These are phyloP conservation scores for Drosophila ercepeae DNA, from an alignment of 1,140 invertebrate species.

Conservation along the genomic window DNA sequence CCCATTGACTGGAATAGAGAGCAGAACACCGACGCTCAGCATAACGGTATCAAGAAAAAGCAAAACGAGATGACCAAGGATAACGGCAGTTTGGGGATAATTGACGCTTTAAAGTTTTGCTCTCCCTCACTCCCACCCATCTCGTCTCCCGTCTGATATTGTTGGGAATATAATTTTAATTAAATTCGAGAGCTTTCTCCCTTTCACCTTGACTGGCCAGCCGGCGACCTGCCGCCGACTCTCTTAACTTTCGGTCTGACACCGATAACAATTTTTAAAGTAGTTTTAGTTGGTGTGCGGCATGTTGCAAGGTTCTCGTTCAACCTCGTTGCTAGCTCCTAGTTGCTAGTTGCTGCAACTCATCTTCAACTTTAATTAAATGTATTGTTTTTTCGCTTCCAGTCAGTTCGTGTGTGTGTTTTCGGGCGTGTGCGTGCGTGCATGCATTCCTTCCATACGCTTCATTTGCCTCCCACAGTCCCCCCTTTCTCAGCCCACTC, in stretches of 20 bases:
- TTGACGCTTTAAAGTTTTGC: slow-evolving; percentile 75
- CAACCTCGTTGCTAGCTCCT: slow-evolving; percentile 33
- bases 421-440: slow-evolving; percentile 4
- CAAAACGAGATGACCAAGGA: slow-evolving; percentile 1
- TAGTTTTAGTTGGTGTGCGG: slow-evolving; percentile 52
- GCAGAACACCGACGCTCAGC: neutral
- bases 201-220: slow-evolving; percentile 19
- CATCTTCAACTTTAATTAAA: slow-evolving; percentile 80
- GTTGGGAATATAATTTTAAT: slow-evolving; percentile 76
- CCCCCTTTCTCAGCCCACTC: neutral
- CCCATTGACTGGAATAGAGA: slow-evolving; percentile 29
- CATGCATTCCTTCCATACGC: slow-evolving; percentile 59
- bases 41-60: neutral
- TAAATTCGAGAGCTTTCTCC: slow-evolving; percentile 62
- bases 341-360: slow-evolving; percentile 51
- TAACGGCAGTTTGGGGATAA: slow-evolving; percentile 28
- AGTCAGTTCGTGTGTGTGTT: slow-evolving; percentile 9
- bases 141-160: slow-evolving; percentile 42
- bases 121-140: neutral
- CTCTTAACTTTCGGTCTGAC: neutral
- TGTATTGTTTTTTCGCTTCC: slow-evolving; percentile 79
- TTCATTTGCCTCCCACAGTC: slow-evolving; percentile 70
- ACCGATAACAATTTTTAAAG: slow-evolving; percentile 70
- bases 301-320: slow-evolving; percentile 35
- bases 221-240: neutral